These are phyloP conservation scores for Blastomussa wellsi DNA, from an alignment of 92 coral and sea anemone species.

Conservation along the genomic window DNA sequence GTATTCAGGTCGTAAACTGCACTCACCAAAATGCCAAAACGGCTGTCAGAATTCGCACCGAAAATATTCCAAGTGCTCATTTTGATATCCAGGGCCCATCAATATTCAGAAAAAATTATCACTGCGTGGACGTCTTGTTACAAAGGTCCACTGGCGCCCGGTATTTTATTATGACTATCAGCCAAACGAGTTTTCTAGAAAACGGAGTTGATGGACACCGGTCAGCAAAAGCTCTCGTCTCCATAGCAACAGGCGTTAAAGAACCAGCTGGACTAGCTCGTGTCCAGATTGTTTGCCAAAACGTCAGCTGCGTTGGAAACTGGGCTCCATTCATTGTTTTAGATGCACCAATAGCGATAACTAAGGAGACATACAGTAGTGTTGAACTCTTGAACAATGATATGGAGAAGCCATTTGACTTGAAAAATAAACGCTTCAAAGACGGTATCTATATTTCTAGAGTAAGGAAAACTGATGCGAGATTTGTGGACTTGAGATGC, in stretches of 20 bases:
- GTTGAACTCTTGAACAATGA: conserved; percentile 20
- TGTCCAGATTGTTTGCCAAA: conserved; percentile 7
- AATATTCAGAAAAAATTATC: conserved; percentile 20
- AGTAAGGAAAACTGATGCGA: conserved; percentile 7
- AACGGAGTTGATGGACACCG: conserved; percentile 12
- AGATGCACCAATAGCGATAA: neutral
- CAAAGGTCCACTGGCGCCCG: neutral
- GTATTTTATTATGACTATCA: neutral
- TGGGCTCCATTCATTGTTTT: conserved; percentile 18
- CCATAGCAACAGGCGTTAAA: conserved; percentile 8
- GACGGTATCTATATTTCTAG: conserved; percentile 27
- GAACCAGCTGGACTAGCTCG: neutral
- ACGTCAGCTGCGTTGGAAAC: conserved; percentile 24
- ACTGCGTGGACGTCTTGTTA: conserved; percentile 21
- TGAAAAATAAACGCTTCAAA: neutral
- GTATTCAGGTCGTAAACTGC: conserved; percentile 24
- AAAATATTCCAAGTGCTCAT: conserved; percentile 6
- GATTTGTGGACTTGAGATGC: conserved; percentile 14
- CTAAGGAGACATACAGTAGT: conserved; percentile 24
- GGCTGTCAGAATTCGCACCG: neutral
- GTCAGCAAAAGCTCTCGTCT: conserved; percentile 3
- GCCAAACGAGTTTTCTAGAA: conserved; percentile 2
- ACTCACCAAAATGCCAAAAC: conserved; percentile 9
- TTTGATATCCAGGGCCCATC: conserved; percentile 31
- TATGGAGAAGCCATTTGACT: neutral